Evolutionary conservation across 2,113 vertebrate species (phyloP), one percentile per base, ranked within the genome.

Genomic region (Lampris incognitus): DNA sequence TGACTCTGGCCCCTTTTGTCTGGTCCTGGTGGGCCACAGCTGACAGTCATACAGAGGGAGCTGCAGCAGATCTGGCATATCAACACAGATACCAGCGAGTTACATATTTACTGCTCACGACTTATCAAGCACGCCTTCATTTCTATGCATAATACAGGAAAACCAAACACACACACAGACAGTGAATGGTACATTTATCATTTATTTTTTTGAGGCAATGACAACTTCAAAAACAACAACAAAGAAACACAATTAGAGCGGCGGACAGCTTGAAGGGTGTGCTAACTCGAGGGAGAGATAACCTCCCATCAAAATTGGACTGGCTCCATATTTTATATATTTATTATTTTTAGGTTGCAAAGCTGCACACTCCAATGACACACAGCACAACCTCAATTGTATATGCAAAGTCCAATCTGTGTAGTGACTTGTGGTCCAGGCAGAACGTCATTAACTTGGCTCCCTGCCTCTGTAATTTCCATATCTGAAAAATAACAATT

Each of bases 11-110:
- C n/a, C 63, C 42, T 3, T 58, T 56, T 62, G 38, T 49, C 39
- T 52, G 41, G 49, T 61, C 41, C 51, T 42, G 66, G 77, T 73
- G 69, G 68, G 49, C n/a, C 59, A 72, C 36, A 42, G 52, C 57
- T 60, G 59, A 67, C 48, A 55, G 66, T 13, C 13, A 42, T 67
- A 58, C 57, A 44, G 38, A 41, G 49, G 41, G 57, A 76, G 52
- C 48, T 68, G 10, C 24, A 9, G 57, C 44, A 63, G 57, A 83
- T 66, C 38, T 68, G 57, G 38, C 63, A 42, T 13, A 71, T 66
- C 51, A 52, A 49, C 54, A 24, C 41, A 49, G 58, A 70, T 44
- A 70, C 37, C 38, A 42, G 13, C 40, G 41, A 57, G 24, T 50
- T 57, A 70, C 57, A 71, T 40, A 24, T 24, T 24, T 24, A 24